Conservation (phyloP, 92 coral and sea anemone species). For the Blastomussa wellsi region DNA sequence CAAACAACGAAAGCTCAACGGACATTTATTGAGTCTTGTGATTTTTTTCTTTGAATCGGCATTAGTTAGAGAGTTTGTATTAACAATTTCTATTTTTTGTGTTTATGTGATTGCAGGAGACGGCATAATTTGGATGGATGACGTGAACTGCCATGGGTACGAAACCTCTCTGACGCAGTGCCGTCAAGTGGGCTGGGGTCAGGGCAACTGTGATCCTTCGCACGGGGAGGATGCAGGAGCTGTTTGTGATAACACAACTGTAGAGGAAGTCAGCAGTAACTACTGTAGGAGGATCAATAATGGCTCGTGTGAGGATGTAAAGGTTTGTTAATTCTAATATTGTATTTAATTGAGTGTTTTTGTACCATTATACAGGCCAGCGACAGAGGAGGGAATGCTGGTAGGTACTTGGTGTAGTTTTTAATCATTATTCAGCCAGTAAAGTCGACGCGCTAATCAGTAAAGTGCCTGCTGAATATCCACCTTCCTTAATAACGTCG, state of each 20-base stretch:
- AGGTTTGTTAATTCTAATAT: neutral
- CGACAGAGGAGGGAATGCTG: no score
- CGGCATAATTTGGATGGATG: constrained; percentile 84
- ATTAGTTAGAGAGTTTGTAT: no score
- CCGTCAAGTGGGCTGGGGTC: constrained; percentile 77
- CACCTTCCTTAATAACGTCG: no score
- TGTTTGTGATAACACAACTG: constrained; percentile 75
- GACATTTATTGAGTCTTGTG: no score
- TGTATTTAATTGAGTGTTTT: neutral
- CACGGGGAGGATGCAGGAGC: constrained; percentile 89
- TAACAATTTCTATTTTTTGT: no score
- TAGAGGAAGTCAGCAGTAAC: constrained; percentile 77
- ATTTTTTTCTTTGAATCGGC: no score
- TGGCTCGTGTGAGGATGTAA: constrained; percentile 20
- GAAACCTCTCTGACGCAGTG: constrained; percentile 87
- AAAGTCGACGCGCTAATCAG: no score
- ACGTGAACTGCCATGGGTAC: constrained; percentile 81
- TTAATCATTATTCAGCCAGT: no score
- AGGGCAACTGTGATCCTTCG: constrained; percentile 70
- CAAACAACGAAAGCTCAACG: no score
- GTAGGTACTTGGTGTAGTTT: no score
- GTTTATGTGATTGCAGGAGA: constrained; percentile 52
- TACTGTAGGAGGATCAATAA: constrained; percentile 69
- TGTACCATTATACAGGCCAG: neutral
- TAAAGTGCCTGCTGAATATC: no score